A percentile compares a stretch with the other conserved stretches of the same genome.
Evolutionary conservation across 2,113 vertebrate genomes (phyloP).

Genomic region (Xiphophorus hellerii): DNA sequence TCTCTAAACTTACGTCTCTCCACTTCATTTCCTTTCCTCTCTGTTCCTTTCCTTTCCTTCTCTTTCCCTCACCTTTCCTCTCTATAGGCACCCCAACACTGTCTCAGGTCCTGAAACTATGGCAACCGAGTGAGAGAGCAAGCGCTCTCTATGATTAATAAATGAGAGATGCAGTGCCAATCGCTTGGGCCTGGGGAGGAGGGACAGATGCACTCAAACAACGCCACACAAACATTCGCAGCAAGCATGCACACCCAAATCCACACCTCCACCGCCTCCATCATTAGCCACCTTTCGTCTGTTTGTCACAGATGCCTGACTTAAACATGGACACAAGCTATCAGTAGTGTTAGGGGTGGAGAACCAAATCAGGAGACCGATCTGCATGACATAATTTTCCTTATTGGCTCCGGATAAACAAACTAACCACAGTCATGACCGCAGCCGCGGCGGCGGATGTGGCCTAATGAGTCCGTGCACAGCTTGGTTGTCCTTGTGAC

Average conservation of each 20-base stretch:
- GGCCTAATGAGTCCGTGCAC: conserved; percentile 51
- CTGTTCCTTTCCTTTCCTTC: conserved; percentile 76
- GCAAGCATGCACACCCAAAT: conserved; percentile 39
- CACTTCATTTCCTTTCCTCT: conserved; percentile 32
- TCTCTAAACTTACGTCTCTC: conserved; percentile 68
- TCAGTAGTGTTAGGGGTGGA: conserved; percentile 17
- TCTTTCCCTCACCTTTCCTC: conserved; percentile 83
- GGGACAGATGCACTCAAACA: conserved; percentile 78
- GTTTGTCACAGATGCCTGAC: conserved; percentile 34
- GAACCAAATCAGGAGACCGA: conserved; percentile 37
- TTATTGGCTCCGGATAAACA: conserved; percentile 37
- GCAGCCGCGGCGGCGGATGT: conserved; percentile 31
- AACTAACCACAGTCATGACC: conserved; percentile 56
- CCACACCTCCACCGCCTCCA: conserved; percentile 13
- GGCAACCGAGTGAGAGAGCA: conserved; percentile 98
- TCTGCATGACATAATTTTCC: conserved; percentile 34
- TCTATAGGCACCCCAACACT: conserved; percentile 84
- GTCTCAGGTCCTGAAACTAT: conserved; percentile 97
- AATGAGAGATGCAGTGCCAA: conserved; percentile 94
- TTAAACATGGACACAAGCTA: conserved; percentile 17
- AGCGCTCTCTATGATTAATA: conserved; percentile 98
- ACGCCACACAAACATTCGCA: conserved; percentile 55
- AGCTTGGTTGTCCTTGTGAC: conserved; percentile 36
- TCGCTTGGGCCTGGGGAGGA: conserved; percentile 83
- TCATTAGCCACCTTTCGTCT: conserved; percentile 47